Conservation (phyloP, 2,888 invertebrate species). For the Noctua comes region DNA sequence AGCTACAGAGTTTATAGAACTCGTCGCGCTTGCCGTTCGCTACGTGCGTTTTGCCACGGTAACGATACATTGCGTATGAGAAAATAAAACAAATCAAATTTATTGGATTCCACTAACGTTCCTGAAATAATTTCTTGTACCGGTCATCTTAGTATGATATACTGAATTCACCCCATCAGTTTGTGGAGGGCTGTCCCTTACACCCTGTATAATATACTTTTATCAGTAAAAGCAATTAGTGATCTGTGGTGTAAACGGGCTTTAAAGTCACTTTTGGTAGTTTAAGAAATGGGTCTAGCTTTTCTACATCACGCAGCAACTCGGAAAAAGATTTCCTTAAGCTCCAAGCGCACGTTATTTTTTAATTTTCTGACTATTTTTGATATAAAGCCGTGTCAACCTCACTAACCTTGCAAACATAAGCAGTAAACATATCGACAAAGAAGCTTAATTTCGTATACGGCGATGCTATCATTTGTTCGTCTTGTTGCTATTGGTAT, state of each 20-base stretch:
- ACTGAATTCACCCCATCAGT: no score
- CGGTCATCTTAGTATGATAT: no score
- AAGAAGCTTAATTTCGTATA: not conserved
- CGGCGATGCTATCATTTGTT: not conserved
- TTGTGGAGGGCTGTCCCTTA: no score
- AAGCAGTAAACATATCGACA: not conserved
- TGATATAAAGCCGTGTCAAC: not conserved
- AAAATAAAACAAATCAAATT: no score
- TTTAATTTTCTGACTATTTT: not conserved
- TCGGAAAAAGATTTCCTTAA: not conserved
- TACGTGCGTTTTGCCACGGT: no score
- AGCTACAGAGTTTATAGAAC: no score
- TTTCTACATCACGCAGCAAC: not conserved
- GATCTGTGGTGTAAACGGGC: not conserved
- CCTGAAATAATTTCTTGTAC: no score
- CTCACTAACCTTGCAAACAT: not conserved
- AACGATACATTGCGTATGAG: no score
- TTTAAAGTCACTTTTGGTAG: not conserved
- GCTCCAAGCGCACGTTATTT: not conserved
- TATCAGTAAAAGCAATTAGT: not conserved
- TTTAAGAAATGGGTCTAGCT: not conserved
- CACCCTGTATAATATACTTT: not conserved
- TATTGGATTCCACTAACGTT: no score
- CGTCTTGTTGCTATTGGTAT: not conserved
- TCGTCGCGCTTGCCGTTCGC: no score